Percentiles rank a stretch among this genome's conserved stretches.
These are phyloP conservation scores for Syrrhaptes paradoxus DNA, from an alignment of 2,113 vertebrate genomes.

Conservation along the genomic window DNA sequence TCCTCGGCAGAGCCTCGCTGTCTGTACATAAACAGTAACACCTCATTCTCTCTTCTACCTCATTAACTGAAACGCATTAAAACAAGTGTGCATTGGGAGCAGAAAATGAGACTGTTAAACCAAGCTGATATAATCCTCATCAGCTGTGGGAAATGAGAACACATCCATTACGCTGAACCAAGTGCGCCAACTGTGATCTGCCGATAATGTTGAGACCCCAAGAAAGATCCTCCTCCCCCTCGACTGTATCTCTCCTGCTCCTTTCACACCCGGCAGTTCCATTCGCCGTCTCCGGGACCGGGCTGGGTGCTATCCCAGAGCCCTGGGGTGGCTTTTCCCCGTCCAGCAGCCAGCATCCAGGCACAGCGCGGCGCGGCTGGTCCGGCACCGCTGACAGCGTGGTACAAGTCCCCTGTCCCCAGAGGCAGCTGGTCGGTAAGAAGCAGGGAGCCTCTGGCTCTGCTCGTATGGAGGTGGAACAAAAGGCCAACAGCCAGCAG, in stretches of 20 bases:
- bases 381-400: background rate
- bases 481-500: background rate
- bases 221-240: background rate
- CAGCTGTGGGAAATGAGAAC: conserved; percentile 76
- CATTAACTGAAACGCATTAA: conserved; percentile 84
- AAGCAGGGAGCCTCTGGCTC: background rate
- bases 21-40: conserved; percentile 75
- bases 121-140: conserved; percentile 80
- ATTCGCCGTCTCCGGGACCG: rapidly evolving
- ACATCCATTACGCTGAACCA: conserved; percentile 64
- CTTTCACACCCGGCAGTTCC: background rate
- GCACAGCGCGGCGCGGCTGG: background rate
- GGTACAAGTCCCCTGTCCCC: rapidly evolving
- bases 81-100: conserved; percentile 79
- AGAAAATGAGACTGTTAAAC: conserved; percentile 81
- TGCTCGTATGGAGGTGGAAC: rapidly evolving
- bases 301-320: background rate
- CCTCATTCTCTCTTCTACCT: conserved; percentile 80
- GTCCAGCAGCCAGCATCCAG: background rate
- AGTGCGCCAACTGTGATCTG: conserved; percentile 1
- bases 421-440: background rate
- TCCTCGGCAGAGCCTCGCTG: conserved; percentile 35
- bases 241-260: background rate
- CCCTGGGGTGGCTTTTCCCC: rapidly evolving
- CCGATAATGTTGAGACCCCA: background rate